These are phyloP conservation scores for Pseudopodoces humilis DNA, from an alignment of 2,113 vertebrate species.

Conservation along the genomic window DNA sequence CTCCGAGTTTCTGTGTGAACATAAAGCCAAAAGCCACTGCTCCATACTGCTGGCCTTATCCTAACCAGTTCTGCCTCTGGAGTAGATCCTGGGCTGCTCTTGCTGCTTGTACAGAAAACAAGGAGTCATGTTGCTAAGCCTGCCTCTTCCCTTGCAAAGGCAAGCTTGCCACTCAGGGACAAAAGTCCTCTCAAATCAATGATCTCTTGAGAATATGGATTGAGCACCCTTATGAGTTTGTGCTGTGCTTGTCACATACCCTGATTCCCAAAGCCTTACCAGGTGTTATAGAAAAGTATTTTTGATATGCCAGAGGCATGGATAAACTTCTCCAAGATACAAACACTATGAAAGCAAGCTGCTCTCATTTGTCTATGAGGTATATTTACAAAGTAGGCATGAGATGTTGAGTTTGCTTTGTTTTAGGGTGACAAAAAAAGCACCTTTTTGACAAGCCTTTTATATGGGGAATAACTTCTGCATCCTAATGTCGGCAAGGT, in stretches of 20 bases:
- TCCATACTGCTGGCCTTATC: neutral
- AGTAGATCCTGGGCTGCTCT: neutral
- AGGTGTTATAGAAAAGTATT: neutral
- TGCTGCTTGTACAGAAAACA: neutral
- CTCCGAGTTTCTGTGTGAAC: neutral
- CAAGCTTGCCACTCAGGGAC: neutral
- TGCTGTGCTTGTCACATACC: neutral
- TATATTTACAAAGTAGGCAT: neutral
- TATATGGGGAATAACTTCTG: neutral
- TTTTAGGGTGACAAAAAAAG: neutral
- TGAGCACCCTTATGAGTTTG: neutral
- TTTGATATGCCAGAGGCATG: neutral
- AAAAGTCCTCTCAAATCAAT: neutral
- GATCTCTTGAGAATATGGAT: neutral
- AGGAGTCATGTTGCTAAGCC: rapidly evolving
- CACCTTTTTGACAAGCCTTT: neutral
- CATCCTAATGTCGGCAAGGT: neutral
- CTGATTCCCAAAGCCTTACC: neutral
- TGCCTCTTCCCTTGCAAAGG: neutral
- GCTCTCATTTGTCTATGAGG: neutral
- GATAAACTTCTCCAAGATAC: neutral
- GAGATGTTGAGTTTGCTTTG: neutral
- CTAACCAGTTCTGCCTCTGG: rapidly evolving
- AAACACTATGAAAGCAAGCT: neutral
- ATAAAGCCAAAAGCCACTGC: neutral